Conservation (phyloP, 2,888 invertebrate genomes). For the Apeira syringaria region DNA sequence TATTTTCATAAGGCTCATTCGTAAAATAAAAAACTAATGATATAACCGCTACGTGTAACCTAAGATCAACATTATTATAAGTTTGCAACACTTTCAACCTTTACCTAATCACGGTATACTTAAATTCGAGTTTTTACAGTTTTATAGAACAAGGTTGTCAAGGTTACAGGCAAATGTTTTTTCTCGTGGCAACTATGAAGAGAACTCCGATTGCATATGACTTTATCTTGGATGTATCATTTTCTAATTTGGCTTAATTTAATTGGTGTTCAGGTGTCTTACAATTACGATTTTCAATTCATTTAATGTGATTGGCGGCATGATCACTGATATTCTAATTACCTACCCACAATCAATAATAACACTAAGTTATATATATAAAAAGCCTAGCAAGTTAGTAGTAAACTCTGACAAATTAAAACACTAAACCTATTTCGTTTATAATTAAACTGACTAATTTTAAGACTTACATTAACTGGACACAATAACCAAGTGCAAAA, state of each 20-base stretch:
- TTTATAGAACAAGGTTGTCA: not conserved
- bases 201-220: too few relatives aligned
- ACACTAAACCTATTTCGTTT: slow-evolving; percentile 68
- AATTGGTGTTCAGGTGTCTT: slow-evolving; percentile 5
- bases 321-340: slow-evolving; percentile 44
- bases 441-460: slow-evolving; percentile 69
- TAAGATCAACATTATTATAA: not conserved
- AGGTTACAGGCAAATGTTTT: too few relatives aligned
- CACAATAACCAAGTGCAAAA: slow-evolving; percentile 58
- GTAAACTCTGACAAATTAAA: slow-evolving; percentile 40
- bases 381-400: slow-evolving; percentile 61
- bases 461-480: slow-evolving; percentile 70
- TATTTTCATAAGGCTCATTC: slow-evolving; percentile 2
- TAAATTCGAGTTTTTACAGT: slow-evolving; percentile 9
- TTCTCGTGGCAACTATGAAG: too few relatives aligned
- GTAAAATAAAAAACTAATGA: not conserved
- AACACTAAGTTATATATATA: slow-evolving; percentile 71
- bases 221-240: too few relatives aligned
- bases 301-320: slow-evolving; percentile 11
- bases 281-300: slow-evolving; percentile 17
- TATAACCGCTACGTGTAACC: too few relatives aligned
- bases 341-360: slow-evolving; percentile 70
- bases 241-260: not conserved
- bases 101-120: not conserved
- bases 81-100: not conserved